Evolutionary conservation across 2,797 vertebrate species (phyloP), one percentile per base, ranked within the genome.

Genomic region (Botia kubotai): DNA sequence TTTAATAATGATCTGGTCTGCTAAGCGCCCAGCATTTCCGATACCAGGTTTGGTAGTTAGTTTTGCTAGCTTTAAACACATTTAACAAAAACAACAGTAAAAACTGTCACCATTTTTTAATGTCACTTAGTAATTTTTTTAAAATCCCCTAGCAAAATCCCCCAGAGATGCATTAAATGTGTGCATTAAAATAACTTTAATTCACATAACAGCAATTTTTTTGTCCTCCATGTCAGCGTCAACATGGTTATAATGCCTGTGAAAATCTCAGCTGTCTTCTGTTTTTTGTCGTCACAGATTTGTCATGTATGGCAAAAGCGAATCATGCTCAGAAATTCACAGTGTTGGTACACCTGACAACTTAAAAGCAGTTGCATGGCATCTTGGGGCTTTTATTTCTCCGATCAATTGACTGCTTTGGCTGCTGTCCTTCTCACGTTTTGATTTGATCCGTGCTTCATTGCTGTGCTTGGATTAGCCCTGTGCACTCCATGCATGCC

Each of bases 381-480:
- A 33, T 33, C 33, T 33, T 3, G 1, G 33, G 33, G 87, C 17
- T 67, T 84, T 83, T 85, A 85, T 86, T 83, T 87, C 82, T 83
- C 80, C 58, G 85, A 87, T 84, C 89, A 90, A 87, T 84, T 89
- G 90, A 87, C 85, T 85, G 86, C 67, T 80, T 83, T 87, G 86
- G 84, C 85, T 77, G 88, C 89, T 87, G 90, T 90, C 89, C 92
- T 94, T 94, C 93, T 92, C 92, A 94, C 92, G 93, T 91, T 92
- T 89, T 88, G 90, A 90, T 90, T 89, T 93, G 91, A 93, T 93
- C 91, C 90, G 88, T 57, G 83, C 90, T 89, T 93, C 90, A 91
- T 86, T 85, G 85, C 91, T 88, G 92, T 86, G 75, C 90, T 84
- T 87, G 91, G 94, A 94, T 94, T 94, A 94, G 90, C 81, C 90